phyloP scores from a whole-genome alignment of 2,113 vertebrate genomes.

The Cynoglossus semilaevis region DNA sequence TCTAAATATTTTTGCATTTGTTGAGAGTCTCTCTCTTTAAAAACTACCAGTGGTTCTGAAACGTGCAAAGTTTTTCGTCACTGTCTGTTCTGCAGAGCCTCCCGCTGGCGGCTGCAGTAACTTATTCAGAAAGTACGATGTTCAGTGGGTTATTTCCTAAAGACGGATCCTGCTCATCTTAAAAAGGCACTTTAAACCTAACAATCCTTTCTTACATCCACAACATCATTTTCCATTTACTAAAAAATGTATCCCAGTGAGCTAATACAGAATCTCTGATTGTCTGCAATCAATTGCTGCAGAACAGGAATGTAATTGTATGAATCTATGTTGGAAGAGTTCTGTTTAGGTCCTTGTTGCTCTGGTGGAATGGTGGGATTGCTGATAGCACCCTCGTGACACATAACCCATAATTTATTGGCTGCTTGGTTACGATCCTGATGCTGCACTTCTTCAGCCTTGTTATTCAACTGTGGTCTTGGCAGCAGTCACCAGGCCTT shows the following conservation, averaged over 20 bases:
- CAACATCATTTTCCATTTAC: background rate
- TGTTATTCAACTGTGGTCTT: conserved; percentile 34
- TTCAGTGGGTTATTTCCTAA: no score
- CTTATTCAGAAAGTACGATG: no score
- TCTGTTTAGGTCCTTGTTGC: background rate
- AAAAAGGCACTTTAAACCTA: no score
- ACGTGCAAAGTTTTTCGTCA: no score
- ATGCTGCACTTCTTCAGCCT: conserved; percentile 36
- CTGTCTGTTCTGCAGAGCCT: no score
- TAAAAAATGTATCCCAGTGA: background rate
- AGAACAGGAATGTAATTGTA: background rate
- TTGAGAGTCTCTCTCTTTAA: no score
- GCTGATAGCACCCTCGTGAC: conserved; percentile 29
- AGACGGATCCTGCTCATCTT: no score
- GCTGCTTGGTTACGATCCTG: conserved; percentile 21
- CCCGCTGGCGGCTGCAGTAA: no score
- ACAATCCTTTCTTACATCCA: background rate
- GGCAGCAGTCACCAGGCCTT: conserved; percentile 29
- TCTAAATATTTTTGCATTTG: no score
- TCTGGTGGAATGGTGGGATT: background rate
- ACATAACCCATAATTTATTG: conserved; percentile 41
- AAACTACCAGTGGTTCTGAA: no score
- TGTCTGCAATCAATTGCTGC: background rate
- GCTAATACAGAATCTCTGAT: conserved; percentile 2
- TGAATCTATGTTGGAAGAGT: background rate